phyloP scores from a whole-genome alignment of 1,140 invertebrate species.

The Pseudomyrmex concolor region DNA sequence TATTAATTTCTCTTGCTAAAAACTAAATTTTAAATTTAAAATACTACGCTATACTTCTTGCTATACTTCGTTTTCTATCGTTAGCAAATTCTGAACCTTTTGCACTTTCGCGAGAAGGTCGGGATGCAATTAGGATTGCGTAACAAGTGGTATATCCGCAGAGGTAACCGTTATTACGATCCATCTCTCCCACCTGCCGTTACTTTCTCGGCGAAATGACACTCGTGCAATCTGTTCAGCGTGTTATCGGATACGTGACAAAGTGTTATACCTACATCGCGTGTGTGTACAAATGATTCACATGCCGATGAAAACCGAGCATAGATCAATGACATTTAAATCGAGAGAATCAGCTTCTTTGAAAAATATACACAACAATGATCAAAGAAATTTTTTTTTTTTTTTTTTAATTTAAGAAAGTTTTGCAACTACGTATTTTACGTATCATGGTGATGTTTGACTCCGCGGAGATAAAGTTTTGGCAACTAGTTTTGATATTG shows the following conservation, averaged over 20 bases:
- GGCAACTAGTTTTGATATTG: too few species aligned
- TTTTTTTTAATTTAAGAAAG: not conserved
- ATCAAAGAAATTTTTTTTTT: too few species aligned
- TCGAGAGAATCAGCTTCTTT: not conserved
- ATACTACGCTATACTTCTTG: too few species aligned
- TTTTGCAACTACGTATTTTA: too few species aligned
- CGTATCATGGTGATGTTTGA: too few species aligned
- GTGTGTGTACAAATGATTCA: not conserved
- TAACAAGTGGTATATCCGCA: conserved; percentile 35
- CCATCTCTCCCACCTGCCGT: conserved; percentile 22
- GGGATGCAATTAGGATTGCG: conserved; percentile 48
- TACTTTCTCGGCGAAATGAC: conserved; percentile 47
- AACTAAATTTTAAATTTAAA: too few species aligned
- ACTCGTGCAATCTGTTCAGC: not conserved
- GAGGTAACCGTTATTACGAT: conserved; percentile 45
- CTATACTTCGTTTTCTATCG: too few species aligned
- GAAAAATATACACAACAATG: not conserved
- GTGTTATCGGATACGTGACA: conserved; percentile 16
- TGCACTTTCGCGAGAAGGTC: not conserved
- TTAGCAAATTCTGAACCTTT: not conserved
- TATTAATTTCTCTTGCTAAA: too few species aligned
- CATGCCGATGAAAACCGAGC: not conserved
- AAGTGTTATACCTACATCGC: not conserved
- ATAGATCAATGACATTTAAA: not conserved
- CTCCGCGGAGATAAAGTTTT: too few species aligned